Base-by-base conservation (phyloP, 2,888 invertebrate species). In the Uropetala carovei region DNA sequence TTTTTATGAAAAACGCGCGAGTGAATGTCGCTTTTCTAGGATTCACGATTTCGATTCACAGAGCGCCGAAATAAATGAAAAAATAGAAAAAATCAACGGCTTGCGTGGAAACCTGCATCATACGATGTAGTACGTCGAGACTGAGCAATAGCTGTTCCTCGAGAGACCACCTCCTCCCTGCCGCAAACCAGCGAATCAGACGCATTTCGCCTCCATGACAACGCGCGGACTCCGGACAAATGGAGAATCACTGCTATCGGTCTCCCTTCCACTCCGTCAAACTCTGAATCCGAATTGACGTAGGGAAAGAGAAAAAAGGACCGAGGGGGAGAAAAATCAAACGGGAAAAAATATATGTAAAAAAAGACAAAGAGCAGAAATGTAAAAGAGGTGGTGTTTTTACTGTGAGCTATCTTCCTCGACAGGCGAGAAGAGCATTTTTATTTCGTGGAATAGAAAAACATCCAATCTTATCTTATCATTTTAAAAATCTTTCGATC, bases 241-340 rank as follows among this genome's bases (percentile, higher is more conserved):
- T 75, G 75, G 75, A 22, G 75, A 27, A 75, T 75, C 75, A 27
- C 27, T 75, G 75, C 75, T 75, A 75, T 75, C 75, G 22, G 27
- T 75, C 68, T 68, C 75, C 75, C 27, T 75, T 75, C 75, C 75
- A 22, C 75, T 27, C 75, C 75, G 75, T 75, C 75, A 75, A 75
- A 75, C 27, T 27, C 75, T 27, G 22, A 27, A 75, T 75, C 27
- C 27, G 27, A 27, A 75, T 75, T 75, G 75, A 75, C 75, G 75
- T 10, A 3, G 27, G 4, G 75, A 75, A 43, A 75, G 75, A 68
- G 68, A 68, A 18, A 43, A 18, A 2, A 64, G 75, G 22, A 22
- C 9, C 9, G 27, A 75, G 10, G 11, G 22, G 11, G 27, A 75
- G 27, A 75, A 75, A 75, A 27, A 10, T 75, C 75, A 27, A 43